Conservation (phyloP, 2,888 invertebrate species). For the Gymnocheta viridis region DNA sequence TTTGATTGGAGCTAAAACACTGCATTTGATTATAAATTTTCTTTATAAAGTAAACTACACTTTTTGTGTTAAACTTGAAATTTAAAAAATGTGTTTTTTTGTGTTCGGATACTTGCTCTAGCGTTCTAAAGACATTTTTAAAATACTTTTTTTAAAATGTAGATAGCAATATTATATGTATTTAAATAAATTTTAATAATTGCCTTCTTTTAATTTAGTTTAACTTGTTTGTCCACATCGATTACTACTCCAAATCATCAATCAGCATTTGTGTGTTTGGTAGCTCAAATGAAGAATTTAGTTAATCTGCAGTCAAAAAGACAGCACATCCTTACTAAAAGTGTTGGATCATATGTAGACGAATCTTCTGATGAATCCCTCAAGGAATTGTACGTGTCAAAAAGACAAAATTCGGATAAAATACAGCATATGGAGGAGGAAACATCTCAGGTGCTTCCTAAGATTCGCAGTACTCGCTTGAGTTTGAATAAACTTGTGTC, state of each 20-base stretch:
- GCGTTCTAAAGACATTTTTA: slow-evolving; percentile 7
- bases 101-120: not conserved
- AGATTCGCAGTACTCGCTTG: slow-evolving; percentile 45
- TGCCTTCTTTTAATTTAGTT: slow-evolving; percentile 41
- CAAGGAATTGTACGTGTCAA: slow-evolving; percentile 51
- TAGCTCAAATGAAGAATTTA: slow-evolving; percentile 69
- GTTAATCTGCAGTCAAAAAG: slow-evolving; percentile 55
- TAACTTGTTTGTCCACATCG: slow-evolving; percentile 68
- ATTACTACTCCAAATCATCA: slow-evolving; percentile 67
- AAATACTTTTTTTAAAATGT: not conserved
- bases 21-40: slow-evolving; percentile 24
- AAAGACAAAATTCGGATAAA: slow-evolving; percentile 19
- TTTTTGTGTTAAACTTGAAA: slow-evolving; percentile 32
- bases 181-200: not conserved
- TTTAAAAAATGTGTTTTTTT: slow-evolving; percentile 1
- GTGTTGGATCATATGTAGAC: not conserved
- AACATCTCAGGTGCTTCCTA: slow-evolving; percentile 27
- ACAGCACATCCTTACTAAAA: not conserved
- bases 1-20: slow-evolving; percentile 1
- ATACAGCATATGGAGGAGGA: slow-evolving; percentile 43
- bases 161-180: not conserved
- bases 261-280: slow-evolving; percentile 73
- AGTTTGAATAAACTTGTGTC: slow-evolving; percentile 14
- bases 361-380: slow-evolving; percentile 42
- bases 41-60: slow-evolving; percentile 49